Base-by-base conservation (phyloP, 2,888 invertebrate species). In the Pheosia tremula region DNA sequence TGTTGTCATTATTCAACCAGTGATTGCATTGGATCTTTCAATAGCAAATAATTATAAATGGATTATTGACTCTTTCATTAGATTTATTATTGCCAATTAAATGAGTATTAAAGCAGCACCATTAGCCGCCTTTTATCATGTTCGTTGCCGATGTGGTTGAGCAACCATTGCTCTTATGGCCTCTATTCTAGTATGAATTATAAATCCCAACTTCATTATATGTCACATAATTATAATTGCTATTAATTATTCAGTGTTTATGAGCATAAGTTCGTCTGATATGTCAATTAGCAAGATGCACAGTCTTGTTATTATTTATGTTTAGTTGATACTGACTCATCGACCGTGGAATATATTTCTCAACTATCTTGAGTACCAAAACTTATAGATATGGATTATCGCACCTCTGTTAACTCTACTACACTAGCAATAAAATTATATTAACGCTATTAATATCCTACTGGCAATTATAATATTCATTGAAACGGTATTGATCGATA, bases 221-320 rank as follows among this genome's bases (percentile, higher is more conserved):
- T 62, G 57, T 60, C 62, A 60, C 69, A 56, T 54, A 73, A 56
- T 59, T 64, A 58, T 70, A 64, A 61, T 70, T 64, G 63, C 54
- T 8, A 59, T 61, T 64, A 55, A 62, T 73, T 62, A 57, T 45
- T n/a, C 47, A 61, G 53, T 50, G 62, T 59, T 69, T 61, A 57
- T 59, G 50, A 56, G 59, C 63, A 63, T 63, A 36, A 59, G 61
- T 24, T 50, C 9, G 24, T 50, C 7, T 50, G 50, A 24, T 50
- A 50, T 50, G 50, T 47, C n/a, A n/a, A 47, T 47, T 47, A n/a
- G 1, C 47, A n/a, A 47, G 47, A n/a, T 47, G 11, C 11, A n/a
- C 11, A 47, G 11, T 47, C 11, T 3, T 47, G 4, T 47, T 47
- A n/a, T 47, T 47, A 24, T 24, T 24, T 24, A 24, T 11, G 11